Percentiles rank a stretch among this genome's conserved stretches.
phyloP scores from a whole-genome alignment of 2,888 invertebrate species.

The Toxonevra muliebris region DNA sequence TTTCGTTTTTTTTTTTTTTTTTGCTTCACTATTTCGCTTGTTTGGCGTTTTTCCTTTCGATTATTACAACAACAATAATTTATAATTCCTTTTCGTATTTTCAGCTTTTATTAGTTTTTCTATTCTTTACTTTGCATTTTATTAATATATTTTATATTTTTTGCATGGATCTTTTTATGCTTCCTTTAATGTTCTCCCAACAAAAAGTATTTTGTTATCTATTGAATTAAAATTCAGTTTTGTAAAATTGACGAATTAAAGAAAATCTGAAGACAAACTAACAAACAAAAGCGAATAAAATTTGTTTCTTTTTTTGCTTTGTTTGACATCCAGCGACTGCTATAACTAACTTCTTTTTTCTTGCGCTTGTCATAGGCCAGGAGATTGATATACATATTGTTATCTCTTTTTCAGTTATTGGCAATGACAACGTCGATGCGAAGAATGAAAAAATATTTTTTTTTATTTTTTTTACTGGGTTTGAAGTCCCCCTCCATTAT shows the following conservation, averaged over 20 bases:
- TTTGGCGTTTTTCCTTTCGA: constrained; percentile 23
- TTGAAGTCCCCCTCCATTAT: too few relatives aligned
- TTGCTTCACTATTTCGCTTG: constrained; percentile 17
- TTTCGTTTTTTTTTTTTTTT: constrained; percentile 19
- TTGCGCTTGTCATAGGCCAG: background rate
- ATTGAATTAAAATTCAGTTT: constrained; percentile 20
- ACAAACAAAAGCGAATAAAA: constrained; percentile 27
- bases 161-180: background rate
- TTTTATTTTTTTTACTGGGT: too few relatives aligned
- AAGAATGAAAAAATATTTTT: background rate
- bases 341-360: constrained; percentile 31
- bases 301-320: constrained; percentile 27
- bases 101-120: constrained; percentile 6
- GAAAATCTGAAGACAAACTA: constrained; percentile 27
- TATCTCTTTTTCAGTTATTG: constrained; percentile 20
- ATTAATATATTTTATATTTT: constrained; percentile 12
- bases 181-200: background rate
- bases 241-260: constrained; percentile 26
- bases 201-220: constrained; percentile 1
- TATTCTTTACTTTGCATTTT: background rate
- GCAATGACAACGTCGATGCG: constrained; percentile 26
- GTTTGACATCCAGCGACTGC: constrained; percentile 29
- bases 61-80: constrained; percentile 25
- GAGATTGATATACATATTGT: background rate
- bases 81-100: constrained; percentile 18